Base-by-base conservation (phyloP, 2,113 vertebrate genomes). In the Cryptoleucopteryx plumbea region DNA sequence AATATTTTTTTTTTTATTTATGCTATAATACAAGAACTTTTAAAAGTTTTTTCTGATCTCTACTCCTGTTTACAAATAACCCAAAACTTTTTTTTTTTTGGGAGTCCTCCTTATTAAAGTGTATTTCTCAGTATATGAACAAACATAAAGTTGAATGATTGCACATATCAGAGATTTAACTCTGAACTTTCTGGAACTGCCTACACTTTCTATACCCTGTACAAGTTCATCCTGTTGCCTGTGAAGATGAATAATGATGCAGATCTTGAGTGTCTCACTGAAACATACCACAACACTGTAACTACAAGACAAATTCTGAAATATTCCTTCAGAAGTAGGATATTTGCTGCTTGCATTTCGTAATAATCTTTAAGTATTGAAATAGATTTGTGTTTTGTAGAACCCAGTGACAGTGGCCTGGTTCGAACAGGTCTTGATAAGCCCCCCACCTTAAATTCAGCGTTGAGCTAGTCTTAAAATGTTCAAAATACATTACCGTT, bases 11-110 rank as follows among this genome's bases (percentile, higher is more conserved):
- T 65, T 26, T 65, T 32, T 43, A 3, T 20, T 10, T 67, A 17
- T 38, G 1, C 2, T 50, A 1, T 16, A 31, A 4, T 40, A 10
- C 2, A 7, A 16, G 5, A 38, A 42, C 16, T 67, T 43, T 0
- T 34, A 7, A 25, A 34, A 27, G 5, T 14, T 36, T 32, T 45
- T 15, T 45, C 4, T 53, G 6, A 16, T 26, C 4, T 53, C 3
- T 70, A 0, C 19, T 7, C 12, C 15, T 71, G 14, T 38, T 71
- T 81, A 32, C 3, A 52, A 38, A 18, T 48, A 73, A 58, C 13
- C 3, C 6, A 6, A 34, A 50, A 13, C 13, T 23, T 36, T 31
- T 13, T 38, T 12, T 32, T 26, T 56, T 23, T 21, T 55, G 19
- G 13, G 6, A 16, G 14, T 42, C 1, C 2, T 86, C 4, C 29